These are phyloP conservation scores for Zaprionus bogoriensis DNA, from an alignment of 2,888 invertebrate genomes.

Conservation along the genomic window DNA sequence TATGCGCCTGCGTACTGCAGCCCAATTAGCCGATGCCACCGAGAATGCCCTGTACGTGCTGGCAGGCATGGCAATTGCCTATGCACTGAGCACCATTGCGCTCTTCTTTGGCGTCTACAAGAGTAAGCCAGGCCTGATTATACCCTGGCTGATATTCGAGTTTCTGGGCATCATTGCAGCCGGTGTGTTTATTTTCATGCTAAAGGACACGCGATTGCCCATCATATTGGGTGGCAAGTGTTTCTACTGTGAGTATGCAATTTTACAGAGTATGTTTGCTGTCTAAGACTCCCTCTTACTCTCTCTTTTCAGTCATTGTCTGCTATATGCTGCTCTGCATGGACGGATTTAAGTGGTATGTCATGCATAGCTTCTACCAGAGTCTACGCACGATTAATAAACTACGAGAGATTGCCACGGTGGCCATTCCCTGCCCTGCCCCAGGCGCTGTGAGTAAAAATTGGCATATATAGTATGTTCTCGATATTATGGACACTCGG, in stretches of 20 bases:
- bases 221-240: constrained; percentile 77
- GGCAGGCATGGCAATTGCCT: constrained; percentile 70
- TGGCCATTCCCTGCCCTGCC: constrained; percentile 82
- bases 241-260: constrained; percentile 80
- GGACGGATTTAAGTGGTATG: constrained; percentile 81
- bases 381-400: constrained; percentile 82
- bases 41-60: constrained; percentile 76
- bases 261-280: background rate
- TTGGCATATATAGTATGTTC: too few relatives aligned
- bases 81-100: constrained; percentile 79
- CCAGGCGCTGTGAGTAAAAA: constrained; percentile 79
- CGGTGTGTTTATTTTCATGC: constrained; percentile 70
- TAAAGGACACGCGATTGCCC: constrained; percentile 75
- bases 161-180: constrained; percentile 75
- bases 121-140: constrained; percentile 79
- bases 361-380: constrained; percentile 81
- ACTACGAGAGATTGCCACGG: constrained; percentile 82
- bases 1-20: constrained; percentile 78
- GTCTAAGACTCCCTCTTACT: background rate
- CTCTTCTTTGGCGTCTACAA: constrained; percentile 81
- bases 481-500: too few relatives aligned
- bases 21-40: constrained; percentile 79
- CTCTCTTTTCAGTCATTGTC: constrained; percentile 63
- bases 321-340: constrained; percentile 74
- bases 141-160: constrained; percentile 81